A percentile compares a stretch with the other conserved stretches of the same genome.
Evolutionary conservation across 1,140 invertebrate genomes (phyloP).

Genomic region (Temnothorax nylanderi): DNA sequence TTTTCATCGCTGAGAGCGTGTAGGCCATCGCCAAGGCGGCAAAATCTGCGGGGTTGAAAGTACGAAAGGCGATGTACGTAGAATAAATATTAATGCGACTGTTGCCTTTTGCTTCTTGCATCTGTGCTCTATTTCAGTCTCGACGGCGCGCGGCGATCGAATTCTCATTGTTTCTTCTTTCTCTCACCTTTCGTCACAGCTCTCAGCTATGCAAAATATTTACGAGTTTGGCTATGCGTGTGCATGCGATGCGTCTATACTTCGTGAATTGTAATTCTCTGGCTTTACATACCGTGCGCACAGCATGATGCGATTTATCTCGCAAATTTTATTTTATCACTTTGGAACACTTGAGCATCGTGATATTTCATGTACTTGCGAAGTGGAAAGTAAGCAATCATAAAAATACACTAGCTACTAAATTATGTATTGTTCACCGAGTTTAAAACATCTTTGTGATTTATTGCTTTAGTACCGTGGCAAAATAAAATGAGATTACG

Average conservation of each 20-base stretch:
- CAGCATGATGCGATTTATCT: constrained; percentile 32
- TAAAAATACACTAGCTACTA: constrained; percentile 18
- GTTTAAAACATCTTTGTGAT: constrained; percentile 18
- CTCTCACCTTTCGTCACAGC: neutral
- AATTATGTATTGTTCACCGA: constrained; percentile 24
- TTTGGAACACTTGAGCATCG: neutral
- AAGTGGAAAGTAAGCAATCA: constrained; percentile 33
- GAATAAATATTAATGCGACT: constrained; percentile 76
- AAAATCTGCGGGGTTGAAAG: constrained; percentile 21
- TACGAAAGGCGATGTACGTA: constrained; percentile 53
- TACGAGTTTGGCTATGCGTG: neutral
- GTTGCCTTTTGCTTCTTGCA: constrained; percentile 36
- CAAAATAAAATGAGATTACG: neutral
- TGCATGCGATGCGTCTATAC: constrained; percentile 19
- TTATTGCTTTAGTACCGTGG: neutral
- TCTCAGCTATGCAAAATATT: constrained; percentile 49
- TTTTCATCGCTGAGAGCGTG: constrained; percentile 53
- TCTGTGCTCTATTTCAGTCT: constrained; percentile 51
- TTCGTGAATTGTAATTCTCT: constrained; percentile 66
- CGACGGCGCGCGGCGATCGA: constrained; percentile 45
- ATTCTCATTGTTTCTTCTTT: constrained; percentile 70
- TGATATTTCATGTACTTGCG: neutral
- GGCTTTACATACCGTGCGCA: constrained; percentile 40
- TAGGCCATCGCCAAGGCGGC: neutral
- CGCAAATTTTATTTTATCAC: constrained; percentile 40